Evolutionary conservation across 92 coral and sea anemone species (phyloP), one percentile per base, ranked within the genome.

Genomic region (Phenganax marumi): DNA sequence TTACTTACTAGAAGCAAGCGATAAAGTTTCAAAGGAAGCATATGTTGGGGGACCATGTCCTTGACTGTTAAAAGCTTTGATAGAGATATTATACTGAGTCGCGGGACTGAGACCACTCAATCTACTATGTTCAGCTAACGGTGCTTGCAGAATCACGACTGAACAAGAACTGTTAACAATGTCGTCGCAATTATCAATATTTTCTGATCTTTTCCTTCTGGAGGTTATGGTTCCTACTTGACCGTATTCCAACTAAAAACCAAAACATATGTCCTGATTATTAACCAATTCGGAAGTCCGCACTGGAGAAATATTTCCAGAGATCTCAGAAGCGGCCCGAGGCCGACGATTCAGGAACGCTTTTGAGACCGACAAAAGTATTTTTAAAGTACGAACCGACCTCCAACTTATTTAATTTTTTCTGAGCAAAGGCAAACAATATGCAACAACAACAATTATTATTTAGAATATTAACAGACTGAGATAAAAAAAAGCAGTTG

Each of bases 41-140:
- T 78, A 78, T 49, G 17, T 78, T 22, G 80, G 43, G 0, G 93
- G 93, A 0, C 97, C 97, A 23, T 80, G 85, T 13, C 97, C 93
- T 12, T 70, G 81, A 26, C 58, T 51, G 65, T 90, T 92, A 85
- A 79, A 84, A 8, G 91, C 87, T 50, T 47, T 64, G 11, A 92
- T 85, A 7, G 65, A 49, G 58, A 92, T 80, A 14, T 65, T 39
- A 85, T 92, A 90, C 1, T 68, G 46, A 3, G 84, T 84, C 25
- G 74, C 49, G 12, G 91, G 19, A 50, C 12, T 84, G 52, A 92
- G 89, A 18, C 87, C 69, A 12, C 52, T 83, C 83, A 85, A 83
- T 8, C 16, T 80, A 65, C 16, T 80, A 65, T 85, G 80, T 7
- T 74, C 53, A 39, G 12, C n/a, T 2, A 88, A 78, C 14, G 10